Base-by-base conservation (phyloP, 2,113 vertebrate genomes). In the Chaenocephalus aceratus region DNA sequence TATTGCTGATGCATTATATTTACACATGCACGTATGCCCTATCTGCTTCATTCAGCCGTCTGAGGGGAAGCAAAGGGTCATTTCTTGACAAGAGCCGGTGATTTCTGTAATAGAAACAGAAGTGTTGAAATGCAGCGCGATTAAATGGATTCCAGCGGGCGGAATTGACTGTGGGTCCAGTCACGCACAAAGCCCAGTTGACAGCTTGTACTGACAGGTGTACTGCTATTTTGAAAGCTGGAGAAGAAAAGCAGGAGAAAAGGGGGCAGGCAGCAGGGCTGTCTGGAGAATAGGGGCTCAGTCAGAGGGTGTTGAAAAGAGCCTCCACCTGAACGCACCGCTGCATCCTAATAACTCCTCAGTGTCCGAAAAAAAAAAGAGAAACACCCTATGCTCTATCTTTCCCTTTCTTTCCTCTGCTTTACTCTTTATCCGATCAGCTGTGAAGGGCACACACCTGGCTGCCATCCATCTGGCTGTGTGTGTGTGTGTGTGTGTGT, bases 321-420 rank as follows among this genome's bases (percentile, higher is more conserved):
- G 77, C 81, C 79, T 88, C 54, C 90, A 91, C 89, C 83, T 93
- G 93, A 94, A 94, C 5, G 93, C 92, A 92, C 80, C 75, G 59
- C 87, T 94, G 93, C 92, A 90, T 92, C 90, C 89, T 91, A 93
- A 95, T 93, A 93, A 92, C 83, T 91, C 76, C 72, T 90, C 73
- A 75, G 75, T 66, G 18, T 53, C 80, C 1, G n/a, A 46, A 53
- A 51, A 53, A 70, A 23, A n/a, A 14, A 73, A 54, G 60, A 56
- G 72, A 30, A 61, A 23, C 66, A 83, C 56, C 74, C 69, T 71
- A 61, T 63, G 60, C 73, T 72, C 62, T 79, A 41, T 82, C 84
- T 77, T 71, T 78, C 52, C 57, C 48, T 14, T 58, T 60, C 67
- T 85, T 75, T 80, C 72, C 66, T 75, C 67, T 12, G 64, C 78